These are phyloP conservation scores for Scaptomyza pallida DNA, from an alignment of 1,140 invertebrate species.

Conservation along the genomic window DNA sequence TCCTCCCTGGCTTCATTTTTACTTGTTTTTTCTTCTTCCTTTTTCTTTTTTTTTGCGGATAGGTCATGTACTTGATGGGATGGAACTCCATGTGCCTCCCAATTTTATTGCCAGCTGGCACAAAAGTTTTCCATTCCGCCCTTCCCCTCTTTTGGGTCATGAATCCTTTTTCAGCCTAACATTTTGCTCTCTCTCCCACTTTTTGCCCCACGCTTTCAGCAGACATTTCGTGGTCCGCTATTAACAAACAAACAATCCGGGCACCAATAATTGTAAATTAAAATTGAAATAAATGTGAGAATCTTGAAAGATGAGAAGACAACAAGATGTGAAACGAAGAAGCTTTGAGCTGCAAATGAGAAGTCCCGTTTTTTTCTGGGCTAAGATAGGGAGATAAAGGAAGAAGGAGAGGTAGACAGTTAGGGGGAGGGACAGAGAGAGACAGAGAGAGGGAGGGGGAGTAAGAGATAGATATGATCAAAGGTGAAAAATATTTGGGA, in stretches of 20 bases:
- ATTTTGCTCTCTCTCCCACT: neutral
- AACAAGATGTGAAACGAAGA: neutral
- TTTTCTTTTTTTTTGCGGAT: conserved; percentile 30
- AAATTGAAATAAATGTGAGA: conserved; percentile 71
- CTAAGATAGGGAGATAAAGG: no score
- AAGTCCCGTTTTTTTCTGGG: no score
- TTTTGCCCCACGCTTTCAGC: conserved; percentile 5
- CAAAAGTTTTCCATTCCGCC: conserved; percentile 27
- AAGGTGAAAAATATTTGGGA: no score
- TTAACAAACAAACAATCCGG: conserved; percentile 34
- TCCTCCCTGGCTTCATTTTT: neutral
- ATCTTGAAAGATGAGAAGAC: conserved; percentile 12
- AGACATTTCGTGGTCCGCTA: conserved; percentile 28
- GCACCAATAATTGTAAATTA: conserved; percentile 81
- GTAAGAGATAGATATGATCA: no score
- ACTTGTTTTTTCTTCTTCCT: conserved; percentile 1
- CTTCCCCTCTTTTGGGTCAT: conserved; percentile 31
- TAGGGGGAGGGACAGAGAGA: no score
- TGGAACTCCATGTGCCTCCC: neutral
- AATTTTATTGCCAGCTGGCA: conserved; percentile 1
- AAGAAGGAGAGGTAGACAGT: no score
- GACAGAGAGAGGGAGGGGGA: no score
- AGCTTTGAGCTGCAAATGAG: no score
- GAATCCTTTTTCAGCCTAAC: conserved; percentile 45
- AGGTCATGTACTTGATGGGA: conserved; percentile 48